A percentile compares a stretch with the other conserved stretches of the same genome.
These are phyloP conservation scores for Cantharis rustica DNA, from an alignment of 2,888 invertebrate genomes.

Conservation along the genomic window DNA sequence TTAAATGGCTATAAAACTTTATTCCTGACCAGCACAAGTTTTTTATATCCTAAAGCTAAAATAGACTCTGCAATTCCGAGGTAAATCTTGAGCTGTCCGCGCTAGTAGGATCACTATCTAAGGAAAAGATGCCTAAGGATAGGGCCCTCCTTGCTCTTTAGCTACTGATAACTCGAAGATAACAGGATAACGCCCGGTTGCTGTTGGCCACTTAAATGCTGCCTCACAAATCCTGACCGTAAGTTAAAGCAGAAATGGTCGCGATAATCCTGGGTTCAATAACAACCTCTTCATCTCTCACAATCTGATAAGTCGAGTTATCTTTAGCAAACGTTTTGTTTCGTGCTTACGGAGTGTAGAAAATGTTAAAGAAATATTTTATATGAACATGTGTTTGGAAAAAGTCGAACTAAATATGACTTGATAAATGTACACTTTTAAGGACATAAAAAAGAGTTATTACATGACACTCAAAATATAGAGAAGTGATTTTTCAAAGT, in stretches of 20 bases:
- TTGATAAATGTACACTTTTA: slow-evolving; percentile 30
- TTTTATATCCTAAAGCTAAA: slow-evolving; percentile 24
- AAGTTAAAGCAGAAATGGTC: slow-evolving; percentile 44
- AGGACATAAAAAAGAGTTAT: slow-evolving; percentile 33
- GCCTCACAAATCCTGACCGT: slow-evolving; percentile 47
- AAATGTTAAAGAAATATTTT: slow-evolving; percentile 13
- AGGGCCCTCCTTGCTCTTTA: slow-evolving; percentile 33
- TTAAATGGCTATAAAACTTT: slow-evolving; percentile 8
- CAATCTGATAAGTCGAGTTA: slow-evolving; percentile 48
- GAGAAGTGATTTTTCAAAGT: slow-evolving; percentile 35
- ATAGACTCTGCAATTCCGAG: slow-evolving; percentile 33
- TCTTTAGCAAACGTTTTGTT: slow-evolving; percentile 7
- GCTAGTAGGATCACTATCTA: slow-evolving; percentile 36
- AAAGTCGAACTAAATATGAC: slow-evolving; percentile 12
- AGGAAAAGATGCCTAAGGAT: slow-evolving; percentile 27
- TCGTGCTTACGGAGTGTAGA: not conserved
- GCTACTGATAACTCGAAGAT: slow-evolving; percentile 45
- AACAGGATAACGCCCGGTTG: slow-evolving; percentile 47
- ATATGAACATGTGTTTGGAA: slow-evolving; percentile 20
- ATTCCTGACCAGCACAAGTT: slow-evolving; percentile 31
- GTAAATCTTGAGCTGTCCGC: slow-evolving; percentile 39
- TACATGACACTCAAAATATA: slow-evolving; percentile 34
- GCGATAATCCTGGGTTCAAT: slow-evolving; percentile 52
- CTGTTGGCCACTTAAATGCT: slow-evolving; percentile 45
- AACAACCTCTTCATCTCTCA: slow-evolving; percentile 50